Evolutionary conservation across 2,888 invertebrate species (phyloP).

Genomic region (Himalopsyche japonica): DNA sequence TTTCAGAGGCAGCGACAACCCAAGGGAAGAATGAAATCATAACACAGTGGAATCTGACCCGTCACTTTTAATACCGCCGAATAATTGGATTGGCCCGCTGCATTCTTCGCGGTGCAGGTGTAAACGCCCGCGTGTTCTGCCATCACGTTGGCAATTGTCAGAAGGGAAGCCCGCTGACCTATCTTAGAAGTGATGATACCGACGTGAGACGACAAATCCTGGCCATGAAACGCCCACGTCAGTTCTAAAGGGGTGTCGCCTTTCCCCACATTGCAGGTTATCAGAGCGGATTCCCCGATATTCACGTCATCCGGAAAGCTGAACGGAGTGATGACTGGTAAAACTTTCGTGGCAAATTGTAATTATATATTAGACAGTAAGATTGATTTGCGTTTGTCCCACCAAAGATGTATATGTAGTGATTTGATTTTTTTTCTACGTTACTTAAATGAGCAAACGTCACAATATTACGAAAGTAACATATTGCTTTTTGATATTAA

Average conservation of each 20-base stretch:
- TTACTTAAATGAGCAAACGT: neutral
- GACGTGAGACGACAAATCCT: slow-evolving; percentile 43
- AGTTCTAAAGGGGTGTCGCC: slow-evolving; percentile 66
- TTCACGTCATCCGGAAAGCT: slow-evolving; percentile 60
- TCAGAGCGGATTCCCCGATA: slow-evolving; percentile 59
- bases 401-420: slow-evolving; percentile 30
- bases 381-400: slow-evolving; percentile 13
- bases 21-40: neutral
- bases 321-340: slow-evolving; percentile 60
- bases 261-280: slow-evolving; percentile 58
- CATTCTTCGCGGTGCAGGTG: slow-evolving; percentile 54
- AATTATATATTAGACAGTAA: slow-evolving; percentile 2
- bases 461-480: neutral
- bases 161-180: slow-evolving; percentile 55
- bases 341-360: slow-evolving; percentile 49
- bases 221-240: slow-evolving; percentile 62
- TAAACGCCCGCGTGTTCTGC: slow-evolving; percentile 61
- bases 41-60: slow-evolving; percentile 45
- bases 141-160: slow-evolving; percentile 61
- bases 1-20: neutral
- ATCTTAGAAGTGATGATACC: slow-evolving; percentile 34
- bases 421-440: neutral
- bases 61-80: slow-evolving; percentile 53
- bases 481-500: no score
- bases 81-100: slow-evolving; percentile 52